A percentile compares a stretch with the other conserved stretches of the same genome.
phyloP scores from a whole-genome alignment of 2,888 invertebrate species.

The Lasioglossum vierecki region DNA sequence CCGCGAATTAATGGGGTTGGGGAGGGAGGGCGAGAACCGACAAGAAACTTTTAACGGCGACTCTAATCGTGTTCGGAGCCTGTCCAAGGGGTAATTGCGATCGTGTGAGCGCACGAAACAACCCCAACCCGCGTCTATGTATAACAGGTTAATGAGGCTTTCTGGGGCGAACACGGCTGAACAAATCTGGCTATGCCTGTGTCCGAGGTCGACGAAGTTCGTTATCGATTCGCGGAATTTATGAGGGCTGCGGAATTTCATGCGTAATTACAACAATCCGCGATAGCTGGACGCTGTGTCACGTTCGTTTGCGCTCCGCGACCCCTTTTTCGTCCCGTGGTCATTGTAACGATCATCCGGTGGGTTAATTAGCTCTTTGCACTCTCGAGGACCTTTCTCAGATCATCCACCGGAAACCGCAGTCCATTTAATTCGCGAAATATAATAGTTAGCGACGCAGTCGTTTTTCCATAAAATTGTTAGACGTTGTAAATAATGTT shows the following conservation, averaged over 20 bases:
- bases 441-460: no score
- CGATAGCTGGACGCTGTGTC: not conserved
- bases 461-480: no score
- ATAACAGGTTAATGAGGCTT: constrained; percentile 3
- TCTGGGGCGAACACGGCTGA: not conserved
- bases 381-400: not conserved
- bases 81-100: not conserved
- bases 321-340: not conserved
- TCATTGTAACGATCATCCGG: constrained; percentile 19
- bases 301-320: constrained; percentile 13
- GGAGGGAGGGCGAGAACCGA: not conserved
- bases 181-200: not conserved
- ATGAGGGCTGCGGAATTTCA: constrained; percentile 3
- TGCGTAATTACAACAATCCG: constrained; percentile 14
- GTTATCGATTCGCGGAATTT: constrained; percentile 36
- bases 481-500: no score
- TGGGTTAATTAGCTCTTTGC: constrained; percentile 13
- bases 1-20: not conserved
- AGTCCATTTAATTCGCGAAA: not conserved
- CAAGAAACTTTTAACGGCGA: not conserved
- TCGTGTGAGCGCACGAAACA: not conserved
- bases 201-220: not conserved
- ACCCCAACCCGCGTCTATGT: not conserved
- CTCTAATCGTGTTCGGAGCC: not conserved
- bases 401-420: not conserved